phyloP scores from a whole-genome alignment of 2,888 invertebrate species.

The Elysia crispata region DNA sequence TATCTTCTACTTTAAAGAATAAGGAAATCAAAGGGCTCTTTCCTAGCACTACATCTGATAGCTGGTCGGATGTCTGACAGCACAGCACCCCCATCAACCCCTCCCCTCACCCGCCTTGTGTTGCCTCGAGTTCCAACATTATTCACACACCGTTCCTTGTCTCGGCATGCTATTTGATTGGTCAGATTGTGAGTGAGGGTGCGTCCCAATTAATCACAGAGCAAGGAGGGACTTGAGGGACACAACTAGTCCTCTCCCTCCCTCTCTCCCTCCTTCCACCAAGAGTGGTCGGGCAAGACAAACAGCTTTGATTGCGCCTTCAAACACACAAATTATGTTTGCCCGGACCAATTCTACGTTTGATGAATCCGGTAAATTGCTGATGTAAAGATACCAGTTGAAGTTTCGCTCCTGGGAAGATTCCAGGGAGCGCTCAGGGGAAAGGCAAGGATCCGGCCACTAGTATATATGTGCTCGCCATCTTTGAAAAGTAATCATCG shows the following conservation, averaged over 20 bases:
- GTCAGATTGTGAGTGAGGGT: slow-evolving; percentile 36
- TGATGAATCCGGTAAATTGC: slow-evolving; percentile 48
- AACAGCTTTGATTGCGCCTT: slow-evolving; percentile 46
- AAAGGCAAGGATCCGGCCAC: too few species aligned
- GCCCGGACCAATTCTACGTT: slow-evolving; percentile 42
- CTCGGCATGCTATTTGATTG: slow-evolving; percentile 21
- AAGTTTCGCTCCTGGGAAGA: slow-evolving; percentile 23
- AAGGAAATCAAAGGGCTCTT: background rate
- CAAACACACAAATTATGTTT: slow-evolving; percentile 43
- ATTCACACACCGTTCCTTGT: too few species aligned
- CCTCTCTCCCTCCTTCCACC: background rate
- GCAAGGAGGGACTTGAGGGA: background rate
- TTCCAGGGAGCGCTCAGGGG: too few species aligned
- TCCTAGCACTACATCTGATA: too few species aligned
- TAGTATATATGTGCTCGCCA: too few species aligned
- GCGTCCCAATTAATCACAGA: slow-evolving; percentile 48
- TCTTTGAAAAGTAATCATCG: too few species aligned
- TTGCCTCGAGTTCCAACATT: too few species aligned
- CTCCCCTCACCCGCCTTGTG: too few species aligned
- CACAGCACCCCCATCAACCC: too few species aligned
- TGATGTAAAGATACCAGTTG: slow-evolving; percentile 44
- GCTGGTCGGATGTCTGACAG: too few species aligned
- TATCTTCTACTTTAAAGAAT: background rate
- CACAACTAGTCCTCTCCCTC: background rate
- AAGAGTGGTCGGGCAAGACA: slow-evolving; percentile 39